Conservation (phyloP, 2,113 vertebrate species). For the Corythornis cristatus region DNA sequence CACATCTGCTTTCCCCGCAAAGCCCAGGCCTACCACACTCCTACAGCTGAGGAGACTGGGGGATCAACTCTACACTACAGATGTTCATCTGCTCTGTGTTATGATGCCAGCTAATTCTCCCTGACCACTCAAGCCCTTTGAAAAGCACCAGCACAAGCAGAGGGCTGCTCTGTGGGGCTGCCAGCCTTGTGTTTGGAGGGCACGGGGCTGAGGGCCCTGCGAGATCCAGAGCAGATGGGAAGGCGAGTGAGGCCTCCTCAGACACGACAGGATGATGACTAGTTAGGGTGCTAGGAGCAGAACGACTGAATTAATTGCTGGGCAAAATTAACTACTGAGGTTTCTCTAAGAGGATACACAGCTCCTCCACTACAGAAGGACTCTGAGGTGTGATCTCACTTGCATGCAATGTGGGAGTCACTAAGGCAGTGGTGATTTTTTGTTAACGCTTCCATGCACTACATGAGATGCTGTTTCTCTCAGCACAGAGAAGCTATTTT, state of each 20-base stretch:
- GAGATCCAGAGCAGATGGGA: accelerated
- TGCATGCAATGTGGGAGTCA: background rate
- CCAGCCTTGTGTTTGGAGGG: accelerated
- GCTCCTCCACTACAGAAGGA: background rate
- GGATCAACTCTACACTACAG: background rate
- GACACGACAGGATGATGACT: background rate
- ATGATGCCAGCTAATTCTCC: accelerated
- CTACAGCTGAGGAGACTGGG: background rate
- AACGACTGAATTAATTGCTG: background rate
- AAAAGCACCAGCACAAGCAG: background rate
- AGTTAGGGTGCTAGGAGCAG: background rate
- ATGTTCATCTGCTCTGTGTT: background rate
- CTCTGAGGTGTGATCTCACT: background rate
- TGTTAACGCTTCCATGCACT: background rate
- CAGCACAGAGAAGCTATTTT: background rate
- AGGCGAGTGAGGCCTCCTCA: background rate
- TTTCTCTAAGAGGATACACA: background rate
- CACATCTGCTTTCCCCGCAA: background rate
- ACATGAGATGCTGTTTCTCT: background rate
- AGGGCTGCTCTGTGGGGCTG: background rate
- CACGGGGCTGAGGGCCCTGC: accelerated
- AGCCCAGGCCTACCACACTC: background rate
- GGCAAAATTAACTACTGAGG: background rate
- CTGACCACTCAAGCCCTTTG: background rate
- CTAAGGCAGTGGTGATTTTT: background rate